Conservation (phyloP, 1,140 invertebrate genomes). For the Telenomus remus region DNA sequence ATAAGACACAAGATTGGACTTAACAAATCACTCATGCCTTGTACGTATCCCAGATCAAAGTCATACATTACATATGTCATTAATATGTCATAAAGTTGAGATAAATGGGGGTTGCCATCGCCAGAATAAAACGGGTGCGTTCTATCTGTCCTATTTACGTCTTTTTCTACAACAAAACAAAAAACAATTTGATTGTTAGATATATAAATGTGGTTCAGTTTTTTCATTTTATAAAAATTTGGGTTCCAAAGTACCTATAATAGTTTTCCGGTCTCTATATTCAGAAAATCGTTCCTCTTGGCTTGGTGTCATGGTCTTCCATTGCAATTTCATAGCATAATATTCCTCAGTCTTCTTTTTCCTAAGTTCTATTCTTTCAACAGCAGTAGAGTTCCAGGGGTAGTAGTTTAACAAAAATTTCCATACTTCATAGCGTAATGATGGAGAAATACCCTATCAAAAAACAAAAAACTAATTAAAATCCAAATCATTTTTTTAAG, state of each 20-base stretch:
- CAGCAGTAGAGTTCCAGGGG: slow-evolving; percentile 86
- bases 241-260: slow-evolving; percentile 83
- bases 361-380: slow-evolving; percentile 81
- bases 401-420: slow-evolving; percentile 95
- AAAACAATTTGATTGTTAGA: background rate
- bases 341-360: slow-evolving; percentile 90
- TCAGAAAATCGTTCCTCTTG: slow-evolving; percentile 94
- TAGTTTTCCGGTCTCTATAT: slow-evolving; percentile 92
- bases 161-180: slow-evolving; percentile 86
- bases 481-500: too few species aligned
- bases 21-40: slow-evolving; percentile 98
- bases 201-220: background rate
- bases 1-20: slow-evolving; percentile 94
- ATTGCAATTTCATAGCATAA: slow-evolving; percentile 97
- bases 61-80: slow-evolving; percentile 99
- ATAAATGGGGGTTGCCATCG: slow-evolving; percentile 92
- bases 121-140: slow-evolving; percentile 93
- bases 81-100: slow-evolving; percentile 91
- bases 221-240: slow-evolving; percentile 4
- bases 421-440: slow-evolving; percentile 91
- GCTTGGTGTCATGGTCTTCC: slow-evolving; percentile 89
- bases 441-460: slow-evolving; percentile 80
- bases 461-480: slow-evolving; percentile 50
- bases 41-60: slow-evolving; percentile 97
- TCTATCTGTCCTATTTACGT: slow-evolving; percentile 97